Conservation (phyloP, 2,797 vertebrate species). For the Lophius americanus region DNA sequence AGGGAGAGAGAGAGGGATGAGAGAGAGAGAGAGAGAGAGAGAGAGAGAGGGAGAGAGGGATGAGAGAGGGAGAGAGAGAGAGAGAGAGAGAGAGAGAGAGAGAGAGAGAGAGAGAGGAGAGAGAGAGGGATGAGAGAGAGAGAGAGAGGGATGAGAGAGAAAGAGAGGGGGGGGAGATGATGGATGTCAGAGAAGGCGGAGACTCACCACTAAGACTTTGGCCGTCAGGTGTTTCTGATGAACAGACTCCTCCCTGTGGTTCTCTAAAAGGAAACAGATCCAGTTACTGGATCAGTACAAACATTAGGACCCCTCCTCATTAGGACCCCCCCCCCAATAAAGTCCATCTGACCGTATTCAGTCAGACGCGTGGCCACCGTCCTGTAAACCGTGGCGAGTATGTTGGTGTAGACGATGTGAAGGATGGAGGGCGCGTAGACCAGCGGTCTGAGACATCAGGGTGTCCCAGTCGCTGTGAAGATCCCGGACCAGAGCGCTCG, state of each 20-base stretch:
- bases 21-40: slow-evolving; percentile 9
- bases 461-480: slow-evolving; percentile 73
- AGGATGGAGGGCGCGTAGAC: slow-evolving; percentile 80
- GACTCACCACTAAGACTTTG: slow-evolving; percentile 85
- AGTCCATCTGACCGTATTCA: slow-evolving; percentile 78
- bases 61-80: slow-evolving; percentile 8
- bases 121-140: background rate
- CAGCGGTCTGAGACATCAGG: slow-evolving; percentile 61
- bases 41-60: background rate
- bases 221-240: slow-evolving; percentile 83
- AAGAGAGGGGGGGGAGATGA: background rate
- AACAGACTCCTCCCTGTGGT: slow-evolving; percentile 85
- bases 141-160: background rate
- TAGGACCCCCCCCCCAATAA: no score
- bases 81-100: background rate
- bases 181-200: background rate
- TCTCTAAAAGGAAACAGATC: slow-evolving; percentile 69
- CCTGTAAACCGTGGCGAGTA: slow-evolving; percentile 78
- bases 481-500: slow-evolving; percentile 69
- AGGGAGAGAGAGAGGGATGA: no score
- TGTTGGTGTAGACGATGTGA: slow-evolving; percentile 83
- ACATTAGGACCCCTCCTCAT: background rate
- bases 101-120: slow-evolving; percentile 11
- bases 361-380: slow-evolving; percentile 76
- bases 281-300: background rate